Evolutionary conservation across 2,888 invertebrate genomes (phyloP), one percentile per base, ranked within the genome.

Genomic region (Helicoverpa assulta): DNA sequence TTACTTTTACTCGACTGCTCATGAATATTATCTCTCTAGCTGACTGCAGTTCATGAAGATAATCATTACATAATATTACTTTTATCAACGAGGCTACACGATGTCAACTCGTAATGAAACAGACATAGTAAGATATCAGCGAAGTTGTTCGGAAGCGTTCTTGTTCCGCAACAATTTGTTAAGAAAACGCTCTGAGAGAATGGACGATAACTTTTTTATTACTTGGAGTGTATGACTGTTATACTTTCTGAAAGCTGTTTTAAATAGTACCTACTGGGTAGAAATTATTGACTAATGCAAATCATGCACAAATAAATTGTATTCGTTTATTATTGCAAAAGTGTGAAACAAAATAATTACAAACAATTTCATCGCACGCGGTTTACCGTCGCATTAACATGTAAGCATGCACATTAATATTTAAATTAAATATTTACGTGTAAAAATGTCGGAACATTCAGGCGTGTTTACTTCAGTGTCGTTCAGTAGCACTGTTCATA

Each of bases 391-490:
- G 19, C 58, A 63, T 71, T 72, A 56, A 73, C 63, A 55, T 56
- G 58, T 70, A 72, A 70, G 70, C 70, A 40, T 37, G 37, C 52
- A 21, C 56, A 53, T 70, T 73, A 52, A 73, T 71, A 80, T 76
- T 61, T 26, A 70, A 80, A 76, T 70, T 43, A 80, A 69, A 76
- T 65, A 70, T 76, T 70, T 76, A 51, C 18, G 8, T 56, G 52
- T 29, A 40, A 59, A 79, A 61, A 58, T 52, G 59, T 62, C 52
- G 3, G 53, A 14, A 16, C 21, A 21, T 64, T 52, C 69, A 26
- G 43, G 2, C 14, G 26, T 80, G 76, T 77, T 77, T 70, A 59
- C n/a, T n/a, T 50, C 16, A 61, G 55, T 68, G 64, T 69, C 76
- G 43, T 51, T 69, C 58, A 64, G 55, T 63, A 55, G 50, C 19